These are phyloP conservation scores for Pavo muticus DNA, from an alignment of 2,113 vertebrate species.

Conservation along the genomic window DNA sequence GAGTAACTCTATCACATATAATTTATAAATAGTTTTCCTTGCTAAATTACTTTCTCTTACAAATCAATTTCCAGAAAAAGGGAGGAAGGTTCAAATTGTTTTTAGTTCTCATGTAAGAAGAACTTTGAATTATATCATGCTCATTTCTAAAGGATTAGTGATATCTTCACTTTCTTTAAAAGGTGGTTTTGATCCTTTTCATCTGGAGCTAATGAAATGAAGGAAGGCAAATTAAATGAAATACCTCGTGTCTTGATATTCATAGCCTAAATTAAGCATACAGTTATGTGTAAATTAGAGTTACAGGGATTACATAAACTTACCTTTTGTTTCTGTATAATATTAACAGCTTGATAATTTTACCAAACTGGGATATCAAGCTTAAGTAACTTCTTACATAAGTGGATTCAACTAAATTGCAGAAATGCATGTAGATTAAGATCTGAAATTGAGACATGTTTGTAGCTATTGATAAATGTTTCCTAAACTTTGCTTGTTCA, in stretches of 20 bases:
- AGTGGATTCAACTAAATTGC: background rate
- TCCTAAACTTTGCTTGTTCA: background rate
- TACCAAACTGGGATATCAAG: background rate
- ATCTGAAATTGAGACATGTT: background rate
- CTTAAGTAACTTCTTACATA: background rate
- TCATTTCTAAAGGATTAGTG: background rate
- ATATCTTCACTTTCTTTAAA: background rate
- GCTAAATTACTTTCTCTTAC: background rate
- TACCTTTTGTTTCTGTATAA: background rate
- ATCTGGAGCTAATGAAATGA: background rate
- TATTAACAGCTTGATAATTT: background rate
- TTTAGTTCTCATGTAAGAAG: background rate
- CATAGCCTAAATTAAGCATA: background rate
- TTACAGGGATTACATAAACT: background rate
- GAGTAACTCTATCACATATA: background rate
- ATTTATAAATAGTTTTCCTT: background rate
- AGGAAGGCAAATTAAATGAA: background rate
- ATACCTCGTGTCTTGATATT: background rate
- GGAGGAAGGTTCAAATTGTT: background rate
- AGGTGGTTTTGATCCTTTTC: background rate
- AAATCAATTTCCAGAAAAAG: too few relatives aligned
- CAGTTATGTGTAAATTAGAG: background rate
- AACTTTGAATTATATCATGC: background rate
- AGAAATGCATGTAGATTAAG: background rate
- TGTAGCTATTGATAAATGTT: background rate